Percentiles rank a stretch among this genome's conserved stretches.
Conservation (phyloP, 2,113 vertebrate genomes). For the Isichthys henryi region DNA sequence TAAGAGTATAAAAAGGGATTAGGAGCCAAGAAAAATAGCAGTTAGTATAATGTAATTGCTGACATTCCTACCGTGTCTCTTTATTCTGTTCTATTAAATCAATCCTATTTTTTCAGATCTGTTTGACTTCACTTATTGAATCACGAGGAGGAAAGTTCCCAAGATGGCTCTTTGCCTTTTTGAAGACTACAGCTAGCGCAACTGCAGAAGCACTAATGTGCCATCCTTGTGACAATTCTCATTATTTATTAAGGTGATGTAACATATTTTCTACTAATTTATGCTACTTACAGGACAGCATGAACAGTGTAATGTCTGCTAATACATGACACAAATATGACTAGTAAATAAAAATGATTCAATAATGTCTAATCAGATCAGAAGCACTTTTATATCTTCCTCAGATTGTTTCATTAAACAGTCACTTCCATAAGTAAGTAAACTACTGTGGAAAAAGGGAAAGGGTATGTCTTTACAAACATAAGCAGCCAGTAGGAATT, state of each 20-base stretch:
- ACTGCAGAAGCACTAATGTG: not conserved
- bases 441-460: not conserved
- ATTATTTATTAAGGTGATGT: not conserved
- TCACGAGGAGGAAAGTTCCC: not conserved
- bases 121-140: not conserved
- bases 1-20: not conserved
- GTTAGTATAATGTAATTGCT: not conserved
- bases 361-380: not conserved
- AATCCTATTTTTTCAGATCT: not conserved
- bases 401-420: not conserved
- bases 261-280: not conserved
- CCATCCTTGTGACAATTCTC: not conserved
- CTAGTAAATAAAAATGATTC: not conserved
- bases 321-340: not conserved
- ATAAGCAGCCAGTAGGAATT: not conserved
- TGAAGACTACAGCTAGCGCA: not conserved
- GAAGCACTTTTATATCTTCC: not conserved
- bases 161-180: not conserved
- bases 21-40: not conserved
- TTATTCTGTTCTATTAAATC: not conserved
- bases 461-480: not conserved
- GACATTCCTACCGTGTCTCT: constrained; percentile 5
- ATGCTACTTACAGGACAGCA: not conserved
- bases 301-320: not conserved
- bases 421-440: not conserved